phyloP scores from a whole-genome alignment of 2,113 vertebrate genomes.

The Lichenostomus cassidix region DNA sequence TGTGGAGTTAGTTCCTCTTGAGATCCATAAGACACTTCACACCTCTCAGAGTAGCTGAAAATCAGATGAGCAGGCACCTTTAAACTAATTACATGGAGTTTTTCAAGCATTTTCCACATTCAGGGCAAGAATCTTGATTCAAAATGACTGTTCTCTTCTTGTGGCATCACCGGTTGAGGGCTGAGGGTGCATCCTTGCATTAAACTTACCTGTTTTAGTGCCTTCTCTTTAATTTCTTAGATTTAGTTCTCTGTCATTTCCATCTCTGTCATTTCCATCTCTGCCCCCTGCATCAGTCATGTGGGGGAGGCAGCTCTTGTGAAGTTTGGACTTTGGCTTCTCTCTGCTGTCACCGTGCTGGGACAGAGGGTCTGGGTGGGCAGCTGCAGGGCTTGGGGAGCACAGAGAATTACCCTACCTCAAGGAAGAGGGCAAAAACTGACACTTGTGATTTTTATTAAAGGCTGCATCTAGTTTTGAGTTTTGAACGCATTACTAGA shows the following conservation, averaged over 20 bases:
- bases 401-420: background rate
- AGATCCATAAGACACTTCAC: conserved; percentile 16
- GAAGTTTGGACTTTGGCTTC: background rate
- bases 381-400: background rate
- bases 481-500: background rate
- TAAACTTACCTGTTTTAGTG: background rate
- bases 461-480: background rate
- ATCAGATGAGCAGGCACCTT: conserved; percentile 14
- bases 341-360: background rate
- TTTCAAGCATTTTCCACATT: background rate
- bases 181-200: background rate
- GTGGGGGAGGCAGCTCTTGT: background rate
- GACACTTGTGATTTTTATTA: background rate
- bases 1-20: conserved; percentile 11
- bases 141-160: background rate
- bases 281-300: background rate
- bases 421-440: background rate
- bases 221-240: background rate
- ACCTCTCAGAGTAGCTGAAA: conserved; percentile 22
- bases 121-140: background rate
- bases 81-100: background rate
- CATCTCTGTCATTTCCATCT: background rate
- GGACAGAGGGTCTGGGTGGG: background rate
- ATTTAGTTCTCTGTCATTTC: background rate
- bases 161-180: background rate